Base-by-base conservation (phyloP, 2,113 vertebrate species). In the Ondatra zibethicus region DNA sequence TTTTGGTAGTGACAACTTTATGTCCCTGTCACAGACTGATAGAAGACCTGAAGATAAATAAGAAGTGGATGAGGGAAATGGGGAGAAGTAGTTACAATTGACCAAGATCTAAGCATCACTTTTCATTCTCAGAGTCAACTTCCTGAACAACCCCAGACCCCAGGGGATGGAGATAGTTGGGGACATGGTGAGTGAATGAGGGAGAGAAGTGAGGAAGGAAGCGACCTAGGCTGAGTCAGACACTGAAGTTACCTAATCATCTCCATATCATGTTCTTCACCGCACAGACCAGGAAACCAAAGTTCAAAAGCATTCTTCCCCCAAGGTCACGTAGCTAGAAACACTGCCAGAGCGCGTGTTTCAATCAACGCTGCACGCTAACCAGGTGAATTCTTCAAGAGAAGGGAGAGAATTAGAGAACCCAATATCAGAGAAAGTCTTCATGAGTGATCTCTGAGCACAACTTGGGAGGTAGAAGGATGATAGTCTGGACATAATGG, bases 1-100 rank as follows among this genome's bases (percentile, higher is more conserved):
- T 88, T 85, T 93, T 86, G 89, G 47, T 61, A 87, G 27, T 58
- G 65, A 93, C 75, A 70, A 33, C 68, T 94, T 95, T 68, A 36
- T 68, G 50, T 4, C 61, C 11, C 66, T 47, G 68, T 91, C 92
- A 86, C 77, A 70, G 50, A 23, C 47, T 88, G 55, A 84, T 3
- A 39, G 78, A 80, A 45, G 25, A 70, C 23, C 36, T 61, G 61
- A 77, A 80, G 61, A 39, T 21, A 27, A 39, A 39, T 39, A 78
- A 29, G 70, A 86, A 80, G 91, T 76, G 81, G 33, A 92, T 52
- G 27, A 93, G 27, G 88, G 58, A 27, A 50, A 66, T 10, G 1
- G 17, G 29, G 52, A 93, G 52, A 92, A 75, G 3, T 10, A 50
- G 65, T 90, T 75, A 84, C 21, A 91, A 78, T 76, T 91, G 93